Base-by-base conservation (phyloP, 1,140 invertebrate genomes). In the Stegodyphus dumicola region DNA sequence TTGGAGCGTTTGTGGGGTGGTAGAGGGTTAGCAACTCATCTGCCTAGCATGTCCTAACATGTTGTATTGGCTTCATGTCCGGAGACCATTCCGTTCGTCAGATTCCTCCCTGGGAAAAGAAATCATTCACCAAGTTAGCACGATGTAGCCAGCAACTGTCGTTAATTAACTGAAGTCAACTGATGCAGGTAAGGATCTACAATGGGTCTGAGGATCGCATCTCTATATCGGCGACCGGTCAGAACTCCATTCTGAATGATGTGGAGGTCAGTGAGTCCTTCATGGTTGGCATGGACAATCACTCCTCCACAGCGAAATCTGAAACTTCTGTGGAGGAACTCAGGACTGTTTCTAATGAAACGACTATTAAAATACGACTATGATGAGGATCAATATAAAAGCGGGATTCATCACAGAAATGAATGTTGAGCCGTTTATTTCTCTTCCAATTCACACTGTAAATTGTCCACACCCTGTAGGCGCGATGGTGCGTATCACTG, bases 161-260 rank as follows among this genome's bases (percentile, higher is more conserved):
- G n/a, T n/a, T n/a, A n/a, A n/a, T n/a, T n/a, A n/a, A n/a, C n/a
- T n/a, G n/a, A n/a, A n/a, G n/a, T n/a, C 17, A 67, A 67, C 15
- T 60, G 15, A 9, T 60, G 56, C 9, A 60, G 56, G 6, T 67
- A 67, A 67, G 17, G 65, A 6, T 2, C 65, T 67, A 73, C 70
- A 73, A 6, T 51, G 5, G 48, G 70, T 73, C 70, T 73, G 51
- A 73, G 18, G 7, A 6, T 73, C 51, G 6, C 70, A 3, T 73
- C 70, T 6, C 70, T 73, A 52, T 6, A 73, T 73, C 70, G 33
- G 33, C 49, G 33, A 48, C 33, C 17, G 49, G 70, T 73, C 70
- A 73, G 70, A 73, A 5, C 51, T 49, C 70, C 70, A 52, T 73
- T 73, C 53, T 2, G 33, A 17, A 73, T 73, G 70, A 52, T 52